phyloP scores from a whole-genome alignment of 1,140 invertebrate species.

The Oscheius sp. region DNA sequence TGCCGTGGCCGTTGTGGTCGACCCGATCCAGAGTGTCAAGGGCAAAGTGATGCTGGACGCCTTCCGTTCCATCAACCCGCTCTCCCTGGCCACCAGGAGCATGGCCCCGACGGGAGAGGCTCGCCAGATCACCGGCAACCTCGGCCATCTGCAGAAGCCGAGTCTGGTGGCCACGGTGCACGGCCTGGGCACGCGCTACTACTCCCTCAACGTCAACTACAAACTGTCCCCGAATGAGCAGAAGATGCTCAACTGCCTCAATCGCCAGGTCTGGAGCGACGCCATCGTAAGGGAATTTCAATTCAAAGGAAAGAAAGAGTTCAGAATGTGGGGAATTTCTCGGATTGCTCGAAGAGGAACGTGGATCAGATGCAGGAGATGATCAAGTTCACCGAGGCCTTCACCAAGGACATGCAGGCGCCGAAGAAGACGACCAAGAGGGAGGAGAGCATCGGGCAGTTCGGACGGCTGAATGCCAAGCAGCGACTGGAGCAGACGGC shows the following conservation, averaged over 20 bases:
- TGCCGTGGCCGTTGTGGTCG: conserved; percentile 97
- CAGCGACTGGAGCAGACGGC: conserved; percentile 36
- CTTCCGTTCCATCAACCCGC: conserved; percentile 13
- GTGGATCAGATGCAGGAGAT: conserved; percentile 22
- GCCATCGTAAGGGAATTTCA: conserved; percentile 11
- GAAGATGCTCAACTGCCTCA: conserved; percentile 39
- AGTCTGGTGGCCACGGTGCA: conserved; percentile 20
- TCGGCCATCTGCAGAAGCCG: conserved; percentile 33
- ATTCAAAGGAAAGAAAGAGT: conserved; percentile 17
- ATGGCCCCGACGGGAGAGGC: conserved; percentile 32
- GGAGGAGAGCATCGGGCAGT: conserved; percentile 21
- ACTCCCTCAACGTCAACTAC: conserved; percentile 32
- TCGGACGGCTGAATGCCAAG: conserved; percentile 42
- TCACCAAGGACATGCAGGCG: conserved; percentile 37
- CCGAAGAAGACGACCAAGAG: conserved; percentile 25
- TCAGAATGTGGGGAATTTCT: not conserved
- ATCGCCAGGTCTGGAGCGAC: conserved; percentile 35
- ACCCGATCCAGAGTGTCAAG: conserved; percentile 99
- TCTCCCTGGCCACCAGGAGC: conserved; percentile 6
- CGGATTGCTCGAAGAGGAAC: conserved; percentile 20
- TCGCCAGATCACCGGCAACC: conserved; percentile 41
- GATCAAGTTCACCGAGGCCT: conserved; percentile 39
- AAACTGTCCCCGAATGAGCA: conserved; percentile 32
- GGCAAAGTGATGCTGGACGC: conserved; percentile 66
- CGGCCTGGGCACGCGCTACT: conserved; percentile 37